Conservation (phyloP, 2,113 vertebrate genomes). For the Megaceryle maxima region DNA sequence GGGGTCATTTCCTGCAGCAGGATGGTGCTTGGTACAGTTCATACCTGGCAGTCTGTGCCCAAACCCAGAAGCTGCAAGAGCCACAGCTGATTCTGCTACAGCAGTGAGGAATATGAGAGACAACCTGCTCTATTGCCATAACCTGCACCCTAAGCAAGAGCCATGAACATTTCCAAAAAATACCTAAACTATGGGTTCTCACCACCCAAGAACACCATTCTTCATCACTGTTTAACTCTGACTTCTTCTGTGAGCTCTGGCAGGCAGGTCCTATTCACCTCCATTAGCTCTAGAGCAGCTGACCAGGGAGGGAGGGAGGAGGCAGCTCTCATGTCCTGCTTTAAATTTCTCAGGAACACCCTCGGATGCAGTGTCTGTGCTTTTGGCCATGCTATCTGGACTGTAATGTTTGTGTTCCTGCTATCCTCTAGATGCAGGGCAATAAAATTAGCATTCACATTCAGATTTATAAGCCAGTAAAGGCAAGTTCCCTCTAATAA, state of each 20-base stretch:
- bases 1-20: rapidly evolving
- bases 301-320: not conserved
- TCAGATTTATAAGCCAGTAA: constrained; percentile 39
- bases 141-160: not conserved
- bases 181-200: not conserved
- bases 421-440: constrained; percentile 18
- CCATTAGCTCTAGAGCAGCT: not conserved
- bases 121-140: not conserved
- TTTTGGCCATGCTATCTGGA: not conserved
- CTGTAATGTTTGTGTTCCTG: not conserved
- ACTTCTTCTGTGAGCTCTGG: not conserved
- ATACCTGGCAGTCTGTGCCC: rapidly evolving
- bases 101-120: not conserved
- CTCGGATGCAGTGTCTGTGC: not conserved
- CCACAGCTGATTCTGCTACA: not conserved
- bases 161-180: not conserved
- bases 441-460: constrained; percentile 57
- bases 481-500: constrained; percentile 29
- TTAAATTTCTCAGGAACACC: not conserved
- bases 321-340: not conserved
- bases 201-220: not conserved
- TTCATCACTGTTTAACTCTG: not conserved
- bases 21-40: rapidly evolving
- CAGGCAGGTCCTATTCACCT: not conserved
- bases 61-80: not conserved